phyloP scores from a whole-genome alignment of 2,888 invertebrate genomes.

The Allygus modestus region DNA sequence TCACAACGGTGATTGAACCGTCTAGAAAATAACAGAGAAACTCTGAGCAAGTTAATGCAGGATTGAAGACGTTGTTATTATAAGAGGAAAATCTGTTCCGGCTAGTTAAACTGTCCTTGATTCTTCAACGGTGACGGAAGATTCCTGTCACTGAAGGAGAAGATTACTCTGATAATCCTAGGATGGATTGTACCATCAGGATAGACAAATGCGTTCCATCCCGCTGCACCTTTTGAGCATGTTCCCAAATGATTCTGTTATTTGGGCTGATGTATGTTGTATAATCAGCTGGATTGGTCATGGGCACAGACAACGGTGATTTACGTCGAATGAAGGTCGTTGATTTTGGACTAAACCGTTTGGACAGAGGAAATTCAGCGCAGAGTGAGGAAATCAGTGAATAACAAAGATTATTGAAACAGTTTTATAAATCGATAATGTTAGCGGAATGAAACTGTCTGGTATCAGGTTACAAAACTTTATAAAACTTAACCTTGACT shows the following conservation, averaged over 20 bases:
- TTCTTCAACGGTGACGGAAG: conserved; percentile 32
- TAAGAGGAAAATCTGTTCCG: conserved; percentile 31
- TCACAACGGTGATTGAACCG: conserved; percentile 9
- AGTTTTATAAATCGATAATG: too few species aligned
- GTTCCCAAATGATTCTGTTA: neutral
- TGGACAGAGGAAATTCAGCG: too few species aligned
- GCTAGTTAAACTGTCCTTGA: conserved; percentile 29
- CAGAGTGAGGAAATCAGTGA: too few species aligned
- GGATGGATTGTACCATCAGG: conserved; percentile 33
- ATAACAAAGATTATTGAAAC: too few species aligned
- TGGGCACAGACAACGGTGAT: too few species aligned
- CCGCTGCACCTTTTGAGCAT: neutral
- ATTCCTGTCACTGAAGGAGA: conserved; percentile 41
- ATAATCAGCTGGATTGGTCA: neutral
- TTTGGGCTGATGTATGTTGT: neutral
- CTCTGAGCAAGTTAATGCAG: conserved; percentile 11
- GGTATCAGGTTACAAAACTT: too few species aligned
- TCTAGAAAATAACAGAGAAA: conserved; percentile 23
- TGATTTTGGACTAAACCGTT: too few species aligned
- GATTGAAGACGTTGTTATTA: conserved; percentile 40
- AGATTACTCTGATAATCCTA: neutral
- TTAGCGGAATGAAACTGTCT: too few species aligned
- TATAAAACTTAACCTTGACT: too few species aligned
- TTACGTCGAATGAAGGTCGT: too few species aligned
- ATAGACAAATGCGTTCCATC: conserved; percentile 18